phyloP scores from a whole-genome alignment of 1,140 invertebrate species.

The Sarcophaga bullata region DNA sequence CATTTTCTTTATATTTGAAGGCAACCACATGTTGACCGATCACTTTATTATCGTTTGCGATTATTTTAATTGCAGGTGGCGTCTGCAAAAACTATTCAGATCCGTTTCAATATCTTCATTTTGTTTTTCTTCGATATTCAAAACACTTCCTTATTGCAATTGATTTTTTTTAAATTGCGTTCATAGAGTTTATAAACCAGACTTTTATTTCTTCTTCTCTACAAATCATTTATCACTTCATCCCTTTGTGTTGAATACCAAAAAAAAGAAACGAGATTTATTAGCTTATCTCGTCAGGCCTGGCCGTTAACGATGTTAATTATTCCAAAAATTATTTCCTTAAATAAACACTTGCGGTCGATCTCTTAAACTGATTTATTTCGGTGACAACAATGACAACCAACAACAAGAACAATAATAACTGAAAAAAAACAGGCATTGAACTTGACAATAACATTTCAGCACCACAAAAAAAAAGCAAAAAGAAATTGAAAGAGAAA shows the following conservation, averaged over 20 bases:
- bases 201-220: not conserved
- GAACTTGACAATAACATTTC: not conserved
- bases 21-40: too few relatives aligned
- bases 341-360: not conserved
- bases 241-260: not conserved
- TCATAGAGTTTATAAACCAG: not conserved
- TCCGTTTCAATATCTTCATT: too few relatives aligned
- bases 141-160: too few relatives aligned
- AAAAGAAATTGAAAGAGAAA: too few relatives aligned
- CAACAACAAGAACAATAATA: not conserved
- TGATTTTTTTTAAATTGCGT: too few relatives aligned
- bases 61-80: too few relatives aligned
- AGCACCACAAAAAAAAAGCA: not conserved
- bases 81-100: too few relatives aligned
- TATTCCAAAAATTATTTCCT: constrained; percentile 9
- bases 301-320: not conserved
- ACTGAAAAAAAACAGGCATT: not conserved
- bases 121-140: too few relatives aligned
- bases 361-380: not conserved
- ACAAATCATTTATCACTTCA: not conserved
- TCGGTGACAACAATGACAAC: constrained; percentile 9
- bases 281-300: not conserved
- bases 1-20: too few relatives aligned
- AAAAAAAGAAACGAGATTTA: not conserved
- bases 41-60: too few relatives aligned